Conservation (phyloP, 2,888 invertebrate genomes). For the Drosophila mercatorum region DNA sequence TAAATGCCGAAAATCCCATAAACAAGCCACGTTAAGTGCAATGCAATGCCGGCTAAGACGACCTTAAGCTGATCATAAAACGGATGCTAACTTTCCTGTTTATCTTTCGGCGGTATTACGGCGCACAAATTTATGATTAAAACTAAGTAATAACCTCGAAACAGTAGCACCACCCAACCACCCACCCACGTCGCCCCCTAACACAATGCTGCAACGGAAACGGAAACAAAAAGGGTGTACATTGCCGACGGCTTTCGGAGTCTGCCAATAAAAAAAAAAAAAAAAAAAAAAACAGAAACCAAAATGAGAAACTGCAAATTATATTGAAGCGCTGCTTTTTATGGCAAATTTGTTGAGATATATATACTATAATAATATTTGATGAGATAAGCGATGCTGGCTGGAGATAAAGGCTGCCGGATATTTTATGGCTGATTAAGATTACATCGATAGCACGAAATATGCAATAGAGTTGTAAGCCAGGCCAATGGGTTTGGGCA, state of each 20-base stretch:
- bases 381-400: constrained; percentile 10
- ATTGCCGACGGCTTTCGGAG: constrained; percentile 13
- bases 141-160: constrained; percentile 60
- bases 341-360: constrained; percentile 29
- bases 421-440: constrained; percentile 18
- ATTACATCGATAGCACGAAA: not conserved
- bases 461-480: not conserved
- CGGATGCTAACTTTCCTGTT: constrained; percentile 37
- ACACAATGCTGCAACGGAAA: constrained; percentile 6
- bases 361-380: constrained; percentile 16
- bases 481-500: too few species aligned
- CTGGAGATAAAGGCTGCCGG: not conserved
- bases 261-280: constrained; percentile 11
- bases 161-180: constrained; percentile 3
- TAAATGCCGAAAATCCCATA: constrained; percentile 34
- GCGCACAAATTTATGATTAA: constrained; percentile 62
- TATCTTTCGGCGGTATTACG: constrained; percentile 34
- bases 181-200: not conserved
- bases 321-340: constrained; percentile 36
- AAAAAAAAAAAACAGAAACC: not conserved
- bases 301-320: constrained; percentile 46
- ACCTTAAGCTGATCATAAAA: constrained; percentile 44
- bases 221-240: constrained; percentile 18
- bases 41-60: constrained; percentile 28
- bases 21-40: constrained; percentile 44